Evolutionary conservation across 2,113 vertebrate genomes (phyloP), one percentile per base, ranked within the genome.

Genomic region (Aphyosemion australe): DNA sequence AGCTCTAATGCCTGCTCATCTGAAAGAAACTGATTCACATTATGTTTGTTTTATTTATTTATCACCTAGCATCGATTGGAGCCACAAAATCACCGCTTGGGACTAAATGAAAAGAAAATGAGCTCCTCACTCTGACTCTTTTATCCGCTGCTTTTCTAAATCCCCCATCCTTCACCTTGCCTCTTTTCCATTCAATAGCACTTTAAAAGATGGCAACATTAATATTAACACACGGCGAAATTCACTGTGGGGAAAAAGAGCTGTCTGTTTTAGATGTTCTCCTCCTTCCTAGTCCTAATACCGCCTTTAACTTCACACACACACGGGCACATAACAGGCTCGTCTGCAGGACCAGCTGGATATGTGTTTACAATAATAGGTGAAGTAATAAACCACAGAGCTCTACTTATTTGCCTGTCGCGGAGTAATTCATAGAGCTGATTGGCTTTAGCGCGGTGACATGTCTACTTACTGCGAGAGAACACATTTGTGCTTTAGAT

Each of bases 51-150:
- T 78, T 78, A 68, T 84, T 78, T 75, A 80, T 87, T 78, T 80
- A 80, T 84, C 80, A 71, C 76, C 41, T 21, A 0, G 48, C 68
- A 90, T 85, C 69, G 84, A 91, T 89, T 14, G 21, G 57, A 37
- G 68, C 46, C 1, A 14, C 20, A 11, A 50, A 84, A 75, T 76
- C 62, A 79, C 77, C 69, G 65, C 76, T 85, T 67, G 55, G 77
- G 65, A 71, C 77, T 76, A 83, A 77, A 87, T 79, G 69, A 80
- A 85, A 85, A 83, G 75, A 85, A 85, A 80, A 86, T 76, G 69
- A 77, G 78, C 65, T 71, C 43, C 51, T 88, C 65, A 62, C 59
- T 78, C 55, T 15, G 9, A 54, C 57, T 67, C 69, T 49, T 85
- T 88, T 79, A 78, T 83, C 75, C 77, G 55, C 34, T 1, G 13